Evolutionary conservation across 1,140 invertebrate genomes (phyloP).

Genomic region (Zaprionus ornatus): DNA sequence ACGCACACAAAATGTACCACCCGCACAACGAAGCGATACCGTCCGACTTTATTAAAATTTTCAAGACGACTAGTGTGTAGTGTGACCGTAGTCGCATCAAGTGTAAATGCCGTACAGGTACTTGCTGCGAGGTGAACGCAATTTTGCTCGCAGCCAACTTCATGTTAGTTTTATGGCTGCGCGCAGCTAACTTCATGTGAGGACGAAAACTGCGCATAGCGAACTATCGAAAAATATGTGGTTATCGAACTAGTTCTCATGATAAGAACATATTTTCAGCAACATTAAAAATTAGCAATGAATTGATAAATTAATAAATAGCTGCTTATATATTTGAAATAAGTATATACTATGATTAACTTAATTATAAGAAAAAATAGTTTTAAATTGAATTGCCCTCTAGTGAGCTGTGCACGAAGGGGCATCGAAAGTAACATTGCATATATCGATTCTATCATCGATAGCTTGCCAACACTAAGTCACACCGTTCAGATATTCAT

Average conservation of each 20-base stretch:
- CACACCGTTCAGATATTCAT: slow-evolving; percentile 50
- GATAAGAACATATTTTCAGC: not conserved
- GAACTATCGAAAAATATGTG: not conserved
- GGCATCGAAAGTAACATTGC: not conserved
- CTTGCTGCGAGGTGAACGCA: not conserved
- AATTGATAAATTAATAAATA: not conserved
- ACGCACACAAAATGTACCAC: slow-evolving; percentile 43
- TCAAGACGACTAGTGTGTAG: slow-evolving; percentile 38
- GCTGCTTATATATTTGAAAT: not conserved
- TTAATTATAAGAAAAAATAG: not conserved
- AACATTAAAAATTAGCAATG: not conserved
- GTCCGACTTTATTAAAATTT: slow-evolving; percentile 43
- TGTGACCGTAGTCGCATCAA: slow-evolving; percentile 23
- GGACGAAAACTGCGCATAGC: not conserved
- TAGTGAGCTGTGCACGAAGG: not conserved
- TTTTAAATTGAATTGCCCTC: not conserved
- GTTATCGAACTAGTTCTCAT: slow-evolving; percentile 29
- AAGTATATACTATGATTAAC: not conserved
- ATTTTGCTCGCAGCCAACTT: slow-evolving; percentile 25
- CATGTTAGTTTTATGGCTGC: not conserved
- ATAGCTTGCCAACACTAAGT: slow-evolving; percentile 13
- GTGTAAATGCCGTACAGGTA: slow-evolving; percentile 6
- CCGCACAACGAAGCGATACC: slow-evolving; percentile 44
- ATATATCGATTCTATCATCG: not conserved
- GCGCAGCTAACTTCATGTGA: slow-evolving; percentile 30